Evolutionary conservation across 2,888 invertebrate genomes (phyloP).

Genomic region (Lamproptera curius): DNA sequence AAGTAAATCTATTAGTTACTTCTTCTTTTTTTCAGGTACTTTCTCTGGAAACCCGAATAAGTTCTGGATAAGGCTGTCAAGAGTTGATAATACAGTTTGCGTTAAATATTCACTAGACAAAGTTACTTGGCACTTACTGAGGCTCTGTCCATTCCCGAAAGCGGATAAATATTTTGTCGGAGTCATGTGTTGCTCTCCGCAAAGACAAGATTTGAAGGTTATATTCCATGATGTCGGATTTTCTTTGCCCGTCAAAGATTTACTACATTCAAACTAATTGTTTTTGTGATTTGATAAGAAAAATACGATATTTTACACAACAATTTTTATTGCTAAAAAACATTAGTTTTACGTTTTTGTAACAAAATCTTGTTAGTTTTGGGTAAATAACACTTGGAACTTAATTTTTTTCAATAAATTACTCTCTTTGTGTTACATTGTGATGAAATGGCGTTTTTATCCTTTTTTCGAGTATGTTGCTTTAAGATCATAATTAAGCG

Average conservation of each 20-base stretch:
- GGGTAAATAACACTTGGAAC: too few species aligned
- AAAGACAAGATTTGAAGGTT: constrained; percentile 44
- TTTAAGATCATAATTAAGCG: too few species aligned
- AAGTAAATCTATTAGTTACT: too few species aligned
- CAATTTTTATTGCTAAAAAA: too few species aligned
- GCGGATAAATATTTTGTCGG: constrained; percentile 43
- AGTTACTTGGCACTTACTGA: constrained; percentile 43
- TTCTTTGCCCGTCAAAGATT: constrained; percentile 43
- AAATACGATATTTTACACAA: too few species aligned
- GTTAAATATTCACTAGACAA: constrained; percentile 58
- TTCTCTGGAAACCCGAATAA: constrained; percentile 50
- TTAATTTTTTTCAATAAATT: too few species aligned
- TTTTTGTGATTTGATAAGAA: too few species aligned
- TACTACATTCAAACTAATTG: constrained; percentile 50
- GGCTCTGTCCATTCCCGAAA: constrained; percentile 44
- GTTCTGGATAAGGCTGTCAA: constrained; percentile 55
- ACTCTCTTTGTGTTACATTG: too few species aligned
- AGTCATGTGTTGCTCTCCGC: constrained; percentile 54
- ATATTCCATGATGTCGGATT: constrained; percentile 45
- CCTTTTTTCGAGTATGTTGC: too few species aligned
- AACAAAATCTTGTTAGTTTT: too few species aligned
- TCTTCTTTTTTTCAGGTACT: constrained; percentile 52
- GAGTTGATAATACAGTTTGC: constrained; percentile 42
- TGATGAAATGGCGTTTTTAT: too few species aligned
- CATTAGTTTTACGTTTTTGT: too few species aligned